These are phyloP conservation scores for Brachypterus glaber DNA, from an alignment of 2,888 invertebrate genomes.

Conservation along the genomic window DNA sequence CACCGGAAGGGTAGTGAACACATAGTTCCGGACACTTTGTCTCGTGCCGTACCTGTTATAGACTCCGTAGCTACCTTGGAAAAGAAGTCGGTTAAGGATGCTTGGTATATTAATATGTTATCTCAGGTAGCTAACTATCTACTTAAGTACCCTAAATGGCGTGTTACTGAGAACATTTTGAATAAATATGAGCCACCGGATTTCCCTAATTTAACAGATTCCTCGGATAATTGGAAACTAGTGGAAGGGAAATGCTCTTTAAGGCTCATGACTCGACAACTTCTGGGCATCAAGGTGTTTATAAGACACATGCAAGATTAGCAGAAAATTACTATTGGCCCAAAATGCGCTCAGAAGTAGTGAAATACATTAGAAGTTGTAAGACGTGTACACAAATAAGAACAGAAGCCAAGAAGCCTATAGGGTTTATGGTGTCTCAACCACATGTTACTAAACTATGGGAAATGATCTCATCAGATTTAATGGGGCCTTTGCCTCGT, in stretches of 20 bases:
- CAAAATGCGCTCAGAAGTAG: no score
- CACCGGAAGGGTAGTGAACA: slow-evolving; percentile 10
- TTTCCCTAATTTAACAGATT: slow-evolving; percentile 1
- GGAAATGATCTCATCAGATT: no score
- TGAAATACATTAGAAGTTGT: no score
- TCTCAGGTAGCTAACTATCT: slow-evolving; percentile 3
- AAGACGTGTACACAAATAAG: no score
- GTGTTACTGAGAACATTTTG: slow-evolving; percentile 4
- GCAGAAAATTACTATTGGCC: slow-evolving; percentile 12
- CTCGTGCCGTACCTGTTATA: slow-evolving; percentile 3
- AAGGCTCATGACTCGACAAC: slow-evolving; percentile 10
- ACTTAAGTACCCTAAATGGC: slow-evolving; percentile 9
- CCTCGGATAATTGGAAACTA: slow-evolving; percentile 9
- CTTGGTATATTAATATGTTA: slow-evolving; percentile 7
- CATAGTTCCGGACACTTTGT: slow-evolving; percentile 11
- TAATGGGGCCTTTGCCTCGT: no score
- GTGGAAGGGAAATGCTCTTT: slow-evolving; percentile 4
- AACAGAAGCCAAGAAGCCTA: no score
- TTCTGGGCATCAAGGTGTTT: slow-evolving; percentile 10
- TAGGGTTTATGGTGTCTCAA: no score
- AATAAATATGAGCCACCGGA: slow-evolving; percentile 6
- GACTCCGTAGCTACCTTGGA: background rate
- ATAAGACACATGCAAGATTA: slow-evolving; percentile 11
- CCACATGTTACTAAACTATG: no score
- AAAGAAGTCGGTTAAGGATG: slow-evolving; percentile 1